Evolutionary conservation across 2,113 vertebrate genomes (phyloP), one percentile per base, ranked within the genome.

Genomic region (Trematocara zebra): DNA sequence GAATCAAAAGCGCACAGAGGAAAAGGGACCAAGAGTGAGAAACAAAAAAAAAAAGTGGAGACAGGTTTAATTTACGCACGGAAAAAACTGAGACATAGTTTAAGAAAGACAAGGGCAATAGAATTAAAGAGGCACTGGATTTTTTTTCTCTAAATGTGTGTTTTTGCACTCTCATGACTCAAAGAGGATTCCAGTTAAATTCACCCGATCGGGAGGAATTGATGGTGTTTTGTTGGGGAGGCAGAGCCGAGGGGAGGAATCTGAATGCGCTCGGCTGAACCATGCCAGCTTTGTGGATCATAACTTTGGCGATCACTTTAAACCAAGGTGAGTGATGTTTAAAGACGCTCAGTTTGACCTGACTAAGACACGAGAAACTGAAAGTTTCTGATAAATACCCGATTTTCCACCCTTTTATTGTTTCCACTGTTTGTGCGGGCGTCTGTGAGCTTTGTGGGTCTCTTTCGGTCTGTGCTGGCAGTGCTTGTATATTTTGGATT

Each of bases 261-360:
- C 90, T 94, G 91, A 91, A 84, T 82, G 93, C 94, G 92, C 95
- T 88, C 91, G 88, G 91, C 91, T 95, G 88, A 95, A 95, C 90
- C 95, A 97, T 97, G 96, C 85, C 94, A 81, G 89, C 93, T 84
- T 81, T 96, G 92, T 95, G 96, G 95, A 94, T 96, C 92, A 52
- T 97, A 95, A 96, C 95, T 95, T 95, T 97, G 93, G 91, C 94
- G 49, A 87, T 97, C 94, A 92, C 94, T 94, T 89, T 96, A 76
- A 93, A 93, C 92, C 92, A 91, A 96, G 96, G 96, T 97, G 89
- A 95, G 95, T 84, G 35, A 82, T 37, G 35, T 79, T 59, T 15
- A 14, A 52, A 72, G 42, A 61, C 80, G 18, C 82, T 6, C 72
- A 2, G 8, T 3, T n/a, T 51, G 20, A 81, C 9, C 23, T 11